Evolutionary conservation across 1,140 invertebrate species (phyloP).

Genomic region (Polypedilum pembai): DNA sequence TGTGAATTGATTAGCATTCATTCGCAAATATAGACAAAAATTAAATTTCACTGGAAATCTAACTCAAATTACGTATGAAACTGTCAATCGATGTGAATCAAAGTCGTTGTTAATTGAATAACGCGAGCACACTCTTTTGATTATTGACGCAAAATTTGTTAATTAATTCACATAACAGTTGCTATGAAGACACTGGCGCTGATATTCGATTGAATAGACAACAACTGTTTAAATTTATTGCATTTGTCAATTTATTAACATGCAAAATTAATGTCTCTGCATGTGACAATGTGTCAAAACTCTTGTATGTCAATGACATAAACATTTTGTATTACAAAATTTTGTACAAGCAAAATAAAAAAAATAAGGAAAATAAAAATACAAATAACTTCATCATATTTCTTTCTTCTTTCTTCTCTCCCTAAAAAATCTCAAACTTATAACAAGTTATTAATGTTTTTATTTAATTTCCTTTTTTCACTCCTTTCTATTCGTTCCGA

Average conservation of each 20-base stretch:
- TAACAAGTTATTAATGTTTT: background rate
- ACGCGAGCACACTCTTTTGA: background rate
- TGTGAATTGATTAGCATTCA: constrained; percentile 15
- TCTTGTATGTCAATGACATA: no score
- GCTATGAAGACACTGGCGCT: no score
- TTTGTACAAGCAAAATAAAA: no score
- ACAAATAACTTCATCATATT: no score
- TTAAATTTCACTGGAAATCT: constrained; percentile 1
- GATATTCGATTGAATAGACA: no score
- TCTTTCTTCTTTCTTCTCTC: background rate
- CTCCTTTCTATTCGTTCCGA: background rate
- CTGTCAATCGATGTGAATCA: background rate
- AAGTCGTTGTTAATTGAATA: background rate
- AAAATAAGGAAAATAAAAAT: no score
- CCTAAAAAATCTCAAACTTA: background rate
- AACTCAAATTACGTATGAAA: constrained; percentile 12
- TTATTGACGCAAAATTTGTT: background rate
- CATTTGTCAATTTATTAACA: no score
- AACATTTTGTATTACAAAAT: no score
- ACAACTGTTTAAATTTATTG: no score
- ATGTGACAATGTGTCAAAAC: no score
- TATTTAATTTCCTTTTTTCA: constrained; percentile 10
- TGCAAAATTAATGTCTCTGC: no score
- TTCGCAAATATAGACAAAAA: background rate
- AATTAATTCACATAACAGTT: background rate